These are phyloP conservation scores for Diabrotica balteata DNA, from an alignment of 2,888 invertebrate genomes.

Conservation along the genomic window DNA sequence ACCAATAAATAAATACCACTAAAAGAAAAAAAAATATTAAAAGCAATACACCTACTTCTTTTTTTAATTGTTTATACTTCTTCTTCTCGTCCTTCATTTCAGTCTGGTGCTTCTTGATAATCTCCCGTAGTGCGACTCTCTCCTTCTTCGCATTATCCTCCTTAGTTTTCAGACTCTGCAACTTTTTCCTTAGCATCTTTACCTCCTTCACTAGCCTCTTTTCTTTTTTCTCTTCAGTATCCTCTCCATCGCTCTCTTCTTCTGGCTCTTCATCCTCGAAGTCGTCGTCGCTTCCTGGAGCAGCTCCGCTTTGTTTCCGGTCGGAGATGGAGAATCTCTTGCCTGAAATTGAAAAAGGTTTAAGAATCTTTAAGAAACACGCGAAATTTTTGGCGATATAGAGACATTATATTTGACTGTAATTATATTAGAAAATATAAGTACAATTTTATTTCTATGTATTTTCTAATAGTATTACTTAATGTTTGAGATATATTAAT, in stretches of 20 bases:
- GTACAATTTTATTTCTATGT: no score
- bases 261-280: constrained; percentile 65
- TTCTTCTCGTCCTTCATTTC: constrained; percentile 81
- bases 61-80: constrained; percentile 82
- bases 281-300: constrained; percentile 64
- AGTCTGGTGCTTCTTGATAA: constrained; percentile 81
- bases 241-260: constrained; percentile 70
- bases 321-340: constrained; percentile 53
- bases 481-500: no score
- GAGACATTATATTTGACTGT: no score
- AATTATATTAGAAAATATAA: no score
- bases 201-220: constrained; percentile 71
- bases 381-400: no score
- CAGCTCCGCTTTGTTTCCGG: constrained; percentile 62
- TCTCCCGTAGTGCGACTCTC: constrained; percentile 76
- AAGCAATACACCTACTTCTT: constrained; percentile 68
- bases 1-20: no score
- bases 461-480: no score
- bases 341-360: constrained; percentile 37
- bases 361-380: neutral
- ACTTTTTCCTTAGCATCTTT: constrained; percentile 67
- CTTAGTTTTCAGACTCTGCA: constrained; percentile 68
- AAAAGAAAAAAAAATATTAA: neutral
- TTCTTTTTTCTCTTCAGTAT: constrained; percentile 70
- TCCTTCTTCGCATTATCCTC: constrained; percentile 79